Base-by-base conservation (phyloP, 2,888 invertebrate species). In the Tuberolachnus salignus region DNA sequence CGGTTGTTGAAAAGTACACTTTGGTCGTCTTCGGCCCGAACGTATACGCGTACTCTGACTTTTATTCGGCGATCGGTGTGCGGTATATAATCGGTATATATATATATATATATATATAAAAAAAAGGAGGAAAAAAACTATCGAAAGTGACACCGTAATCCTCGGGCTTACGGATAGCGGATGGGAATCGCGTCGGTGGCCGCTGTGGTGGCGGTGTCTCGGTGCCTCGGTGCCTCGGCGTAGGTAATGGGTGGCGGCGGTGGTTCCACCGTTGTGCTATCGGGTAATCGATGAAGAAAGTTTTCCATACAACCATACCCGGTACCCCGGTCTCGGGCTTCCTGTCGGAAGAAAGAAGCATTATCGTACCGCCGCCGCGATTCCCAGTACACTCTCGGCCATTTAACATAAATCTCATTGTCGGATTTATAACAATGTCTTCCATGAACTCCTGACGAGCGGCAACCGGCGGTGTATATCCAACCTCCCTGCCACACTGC, bases 341-440 rank as follows among this genome's bases (percentile, higher is more conserved):
- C 13, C 59, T 9, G 59, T 3, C 46, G 10, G 34, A 51, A 42
- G 19, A 73, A 63, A 61, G 19, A 53, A 51, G 21, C 63, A 63
- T 63, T 73, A 63, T 63, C 42, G 63, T n/a, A 13, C 73, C 8
- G 42, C 21, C 14, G 13, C 73, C 8, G 42, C 21, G 19, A 34
- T 21, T 51, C 9, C 34, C 21, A 42, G 16, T 73, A 72, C 19
- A 53, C 63, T 63, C 11, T 63, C 51, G 21, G 44, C 21, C 51
- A 53, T 73, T 73, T 73, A 73, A 73, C 73, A 63, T 73, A 73
- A 63, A 63, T 73, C 51, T 42, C 21, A 63, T 73, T 63, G 73
- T 73, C 73, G 73, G 63, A 73, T 73, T 53, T 63, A 73, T 63
- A 73, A 73, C 73, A 73, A 73, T 73, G 63, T 73, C 51, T 51